Evolutionary conservation across 2,888 invertebrate genomes (phyloP), one percentile per base, ranked within the genome.

Genomic region (Scaeva pyrastri): DNA sequence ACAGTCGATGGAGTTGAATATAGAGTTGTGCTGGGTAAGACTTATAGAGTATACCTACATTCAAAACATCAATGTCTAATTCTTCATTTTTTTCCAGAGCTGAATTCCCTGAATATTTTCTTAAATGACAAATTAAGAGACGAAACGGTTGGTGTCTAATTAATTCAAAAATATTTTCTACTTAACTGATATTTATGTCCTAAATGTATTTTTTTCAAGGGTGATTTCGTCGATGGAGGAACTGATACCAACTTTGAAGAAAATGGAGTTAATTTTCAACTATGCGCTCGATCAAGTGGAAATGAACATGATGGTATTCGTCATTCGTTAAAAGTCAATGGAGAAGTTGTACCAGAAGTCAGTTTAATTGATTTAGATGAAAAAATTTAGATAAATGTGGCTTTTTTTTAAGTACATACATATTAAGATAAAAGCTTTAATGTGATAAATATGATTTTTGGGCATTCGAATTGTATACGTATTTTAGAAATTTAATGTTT

Each of bases 141-240:
- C 21, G 93, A 92, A 88, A 88, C 89, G 83, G 92, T 92, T 88
- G 88, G 89, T 80, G 26, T 10, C n/a, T 41, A 7, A 23, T 10
- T n/a, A 31, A n/a, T 10, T 2, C 3, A 45, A 3, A 45, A 45
- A 45, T 16, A 1, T 11, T 10, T 21, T 4, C 4, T 12, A 50
- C 4, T 21, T 11, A 7, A 50, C 1, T 11, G 0, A 21, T 11
- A n/a, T 56, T 23, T 1, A 52, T 5, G 8, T 6, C 5, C 11
- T 31, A 3, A 16, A 36, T 11, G 26, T 86, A 85, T 76, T 88
- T 76, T 72, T 93, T 88, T 80, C 43, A 88, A 97, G 96, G 96
- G 95, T 68, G 96, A 95, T 89, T 98, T 98, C 90, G 95, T 96
- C 10, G 96, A 97, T 88, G 95, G 95, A 70, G 98, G 98, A 21